These are phyloP conservation scores for Druon quercuslanigerum DNA, from an alignment of 1,140 invertebrate species.

Conservation along the genomic window DNA sequence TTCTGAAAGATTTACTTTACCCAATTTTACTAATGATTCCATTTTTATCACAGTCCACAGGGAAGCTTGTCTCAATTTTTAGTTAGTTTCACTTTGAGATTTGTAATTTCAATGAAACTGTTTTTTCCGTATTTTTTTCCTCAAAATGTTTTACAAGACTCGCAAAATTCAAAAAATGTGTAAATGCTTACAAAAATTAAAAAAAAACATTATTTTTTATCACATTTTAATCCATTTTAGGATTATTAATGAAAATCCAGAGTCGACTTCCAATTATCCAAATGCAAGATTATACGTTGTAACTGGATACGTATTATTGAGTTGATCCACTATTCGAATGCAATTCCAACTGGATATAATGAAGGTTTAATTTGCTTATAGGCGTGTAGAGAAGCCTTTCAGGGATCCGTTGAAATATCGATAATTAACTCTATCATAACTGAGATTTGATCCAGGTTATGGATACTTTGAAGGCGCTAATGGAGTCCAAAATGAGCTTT, in stretches of 20 bases:
- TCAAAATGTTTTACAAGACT: too few species aligned
- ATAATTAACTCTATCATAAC: slow-evolving; percentile 26
- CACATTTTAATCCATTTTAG: too few species aligned
- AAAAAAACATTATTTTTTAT: too few species aligned
- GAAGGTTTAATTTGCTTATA: slow-evolving; percentile 13
- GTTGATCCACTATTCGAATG: background rate
- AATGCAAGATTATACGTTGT: background rate
- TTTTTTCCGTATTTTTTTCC: too few species aligned
- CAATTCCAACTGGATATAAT: slow-evolving; percentile 23
- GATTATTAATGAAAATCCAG: background rate
- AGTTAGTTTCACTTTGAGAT: too few species aligned
- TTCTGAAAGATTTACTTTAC: too few species aligned
- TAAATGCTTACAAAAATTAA: too few species aligned
- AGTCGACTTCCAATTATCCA: background rate
- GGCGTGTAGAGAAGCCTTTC: background rate
- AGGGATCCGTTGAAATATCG: background rate
- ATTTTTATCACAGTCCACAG: too few species aligned
- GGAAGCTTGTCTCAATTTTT: too few species aligned
- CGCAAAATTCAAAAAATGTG: too few species aligned
- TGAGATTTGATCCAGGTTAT: slow-evolving; percentile 1
- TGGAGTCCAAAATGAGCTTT: background rate
- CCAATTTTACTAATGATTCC: too few species aligned
- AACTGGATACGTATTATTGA: slow-evolving; percentile 4
- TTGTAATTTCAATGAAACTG: too few species aligned
- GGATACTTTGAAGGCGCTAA: background rate